phyloP scores from a whole-genome alignment of 1,140 invertebrate genomes.

The Idris sp. region DNA sequence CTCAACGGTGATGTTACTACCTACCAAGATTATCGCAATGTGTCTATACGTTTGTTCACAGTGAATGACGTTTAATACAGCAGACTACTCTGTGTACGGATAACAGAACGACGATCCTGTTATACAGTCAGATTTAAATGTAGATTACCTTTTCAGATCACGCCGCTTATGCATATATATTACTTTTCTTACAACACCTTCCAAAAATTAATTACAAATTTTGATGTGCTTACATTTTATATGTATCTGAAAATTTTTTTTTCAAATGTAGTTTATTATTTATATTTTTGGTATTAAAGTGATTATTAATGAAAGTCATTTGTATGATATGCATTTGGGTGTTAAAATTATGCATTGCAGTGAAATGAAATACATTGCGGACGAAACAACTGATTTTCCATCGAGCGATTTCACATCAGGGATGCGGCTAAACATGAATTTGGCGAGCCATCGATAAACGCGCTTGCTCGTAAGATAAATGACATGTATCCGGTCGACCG shows the following conservation, averaged over 20 bases:
- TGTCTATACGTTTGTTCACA: conserved; percentile 60
- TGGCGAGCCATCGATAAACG: conserved; percentile 63
- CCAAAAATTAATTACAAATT: neutral
- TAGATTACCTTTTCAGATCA: conserved; percentile 56
- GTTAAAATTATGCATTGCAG: conserved; percentile 47
- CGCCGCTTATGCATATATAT: conserved; percentile 2
- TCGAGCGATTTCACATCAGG: conserved; percentile 67
- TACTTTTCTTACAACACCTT: conserved; percentile 7
- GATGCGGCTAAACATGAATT: conserved; percentile 66
- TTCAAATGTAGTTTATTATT: too few species aligned
- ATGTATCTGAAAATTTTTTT: too few species aligned
- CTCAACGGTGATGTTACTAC: conserved; percentile 50
- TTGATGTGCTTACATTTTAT: too few species aligned
- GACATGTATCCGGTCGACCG: conserved; percentile 67
- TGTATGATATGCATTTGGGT: conserved; percentile 31
- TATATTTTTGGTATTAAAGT: neutral
- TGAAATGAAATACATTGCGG: conserved; percentile 28
- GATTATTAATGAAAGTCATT: conserved; percentile 37
- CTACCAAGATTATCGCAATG: conserved; percentile 54
- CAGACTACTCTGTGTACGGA: conserved; percentile 32
- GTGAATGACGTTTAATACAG: conserved; percentile 61
- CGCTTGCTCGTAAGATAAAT: conserved; percentile 70
- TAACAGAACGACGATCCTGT: conserved; percentile 55
- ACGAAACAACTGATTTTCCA: conserved; percentile 63
- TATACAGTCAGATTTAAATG: conserved; percentile 53